phyloP scores from a whole-genome alignment of 2,113 vertebrate species.

The Myotis yumanensis region DNA sequence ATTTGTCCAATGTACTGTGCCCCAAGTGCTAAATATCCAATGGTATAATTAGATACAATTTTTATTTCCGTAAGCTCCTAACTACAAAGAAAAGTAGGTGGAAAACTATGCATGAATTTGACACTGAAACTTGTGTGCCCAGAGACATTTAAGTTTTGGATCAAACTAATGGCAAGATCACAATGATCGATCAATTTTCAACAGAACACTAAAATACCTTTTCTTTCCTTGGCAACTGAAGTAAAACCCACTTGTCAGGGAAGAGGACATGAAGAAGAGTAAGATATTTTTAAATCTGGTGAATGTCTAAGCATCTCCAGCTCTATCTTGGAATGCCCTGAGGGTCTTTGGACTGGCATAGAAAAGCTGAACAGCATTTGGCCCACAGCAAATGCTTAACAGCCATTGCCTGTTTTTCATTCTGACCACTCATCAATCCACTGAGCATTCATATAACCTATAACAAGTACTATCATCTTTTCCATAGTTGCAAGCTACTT shows the following conservation, averaged over 20 bases:
- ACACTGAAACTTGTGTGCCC: background rate
- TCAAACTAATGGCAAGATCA: background rate
- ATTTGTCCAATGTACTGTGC: background rate
- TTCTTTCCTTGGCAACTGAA: background rate
- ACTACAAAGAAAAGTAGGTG: background rate
- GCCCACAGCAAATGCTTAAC: background rate
- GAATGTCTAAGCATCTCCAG: background rate
- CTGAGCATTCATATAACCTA: background rate
- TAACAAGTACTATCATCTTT: background rate
- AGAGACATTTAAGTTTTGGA: background rate
- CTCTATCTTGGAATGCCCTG: background rate
- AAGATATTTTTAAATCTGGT: background rate
- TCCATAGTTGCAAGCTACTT: background rate
- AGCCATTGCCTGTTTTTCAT: background rate
- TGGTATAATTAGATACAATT: background rate
- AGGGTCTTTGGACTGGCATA: background rate
- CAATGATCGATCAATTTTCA: background rate
- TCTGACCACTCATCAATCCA: background rate
- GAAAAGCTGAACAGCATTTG: fast-evolving
- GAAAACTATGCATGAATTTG: background rate
- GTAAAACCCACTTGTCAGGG: background rate
- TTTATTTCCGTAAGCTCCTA: background rate
- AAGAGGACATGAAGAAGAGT: background rate
- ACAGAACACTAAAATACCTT: background rate
- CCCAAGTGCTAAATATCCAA: background rate